Evolutionary conservation across 2,113 vertebrate species (phyloP).

Genomic region (Penelope pileata): DNA sequence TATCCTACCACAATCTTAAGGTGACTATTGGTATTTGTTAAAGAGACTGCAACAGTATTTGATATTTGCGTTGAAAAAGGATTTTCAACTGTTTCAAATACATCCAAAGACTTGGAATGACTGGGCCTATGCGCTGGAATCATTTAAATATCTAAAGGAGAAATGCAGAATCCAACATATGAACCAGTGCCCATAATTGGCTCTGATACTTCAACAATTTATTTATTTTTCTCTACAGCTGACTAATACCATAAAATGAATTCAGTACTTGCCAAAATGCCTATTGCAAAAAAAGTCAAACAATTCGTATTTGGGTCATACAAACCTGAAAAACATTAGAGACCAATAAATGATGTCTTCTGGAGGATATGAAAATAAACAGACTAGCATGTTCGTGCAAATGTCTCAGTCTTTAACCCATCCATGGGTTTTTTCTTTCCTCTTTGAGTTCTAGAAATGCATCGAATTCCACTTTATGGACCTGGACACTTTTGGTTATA

Average conservation of each 20-base stretch:
- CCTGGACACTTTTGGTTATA: background rate
- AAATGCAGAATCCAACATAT: conserved; percentile 45
- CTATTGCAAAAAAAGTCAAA: conserved; percentile 47
- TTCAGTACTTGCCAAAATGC: conserved; percentile 59
- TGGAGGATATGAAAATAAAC: conserved; percentile 51
- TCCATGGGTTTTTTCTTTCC: background rate
- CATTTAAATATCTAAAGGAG: conserved; percentile 59
- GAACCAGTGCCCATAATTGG: conserved; percentile 65
- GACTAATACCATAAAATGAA: conserved; percentile 61
- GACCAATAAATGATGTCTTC: conserved; percentile 31
- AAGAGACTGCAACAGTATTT: background rate
- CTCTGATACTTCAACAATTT: conserved; percentile 57
- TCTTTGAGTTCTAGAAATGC: background rate
- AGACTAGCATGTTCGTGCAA: background rate
- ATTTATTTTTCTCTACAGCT: conserved; percentile 68
- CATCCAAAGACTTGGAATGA: conserved; percentile 35
- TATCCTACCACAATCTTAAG: background rate
- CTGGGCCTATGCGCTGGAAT: conserved; percentile 21
- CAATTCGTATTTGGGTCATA: conserved; percentile 59
- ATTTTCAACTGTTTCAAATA: conserved; percentile 56
- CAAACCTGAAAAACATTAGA: conserved; percentile 57
- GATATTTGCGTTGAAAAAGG: conserved; percentile 24
- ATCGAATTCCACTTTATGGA: background rate
- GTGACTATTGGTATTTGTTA: background rate
- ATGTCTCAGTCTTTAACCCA: background rate